Evolutionary conservation across 2,888 invertebrate genomes (phyloP).

Genomic region (Conchocele bisecta): DNA sequence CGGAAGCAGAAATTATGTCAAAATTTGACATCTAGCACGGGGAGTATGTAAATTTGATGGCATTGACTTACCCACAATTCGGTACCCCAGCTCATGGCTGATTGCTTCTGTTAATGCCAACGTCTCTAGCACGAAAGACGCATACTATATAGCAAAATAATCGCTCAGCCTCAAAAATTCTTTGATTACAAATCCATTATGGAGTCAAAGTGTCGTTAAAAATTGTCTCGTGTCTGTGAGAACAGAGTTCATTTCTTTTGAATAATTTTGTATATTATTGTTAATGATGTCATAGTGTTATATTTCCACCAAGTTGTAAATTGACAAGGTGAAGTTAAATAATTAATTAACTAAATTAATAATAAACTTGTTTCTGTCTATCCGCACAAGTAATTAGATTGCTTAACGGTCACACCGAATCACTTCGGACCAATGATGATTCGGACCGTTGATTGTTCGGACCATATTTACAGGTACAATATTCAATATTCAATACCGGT

Average conservation of each 20-base stretch:
- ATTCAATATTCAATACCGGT: no score
- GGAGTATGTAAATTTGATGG: no score
- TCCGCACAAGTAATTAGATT: no score
- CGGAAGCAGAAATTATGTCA: slow-evolving; percentile 19
- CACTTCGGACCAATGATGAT: no score
- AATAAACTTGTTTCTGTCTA: no score
- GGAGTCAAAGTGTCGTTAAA: slow-evolving; percentile 38
- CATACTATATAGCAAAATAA: background rate
- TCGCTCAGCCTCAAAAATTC: slow-evolving; percentile 21
- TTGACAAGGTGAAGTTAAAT: no score
- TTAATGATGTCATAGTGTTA: background rate
- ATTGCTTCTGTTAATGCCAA: slow-evolving; percentile 17
- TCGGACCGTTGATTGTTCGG: no score
- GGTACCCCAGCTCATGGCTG: slow-evolving; percentile 77
- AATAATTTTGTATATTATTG: background rate
- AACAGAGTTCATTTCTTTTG: background rate
- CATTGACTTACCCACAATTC: slow-evolving; percentile 75
- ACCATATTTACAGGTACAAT: no score
- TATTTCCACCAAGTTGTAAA: background rate
- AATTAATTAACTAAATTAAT: no score
- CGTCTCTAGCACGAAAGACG: background rate
- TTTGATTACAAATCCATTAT: slow-evolving; percentile 62
- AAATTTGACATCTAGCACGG: no score
- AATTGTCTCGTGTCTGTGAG: slow-evolving; percentile 7
- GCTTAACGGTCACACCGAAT: no score